Evolutionary conservation across 2,888 invertebrate species (phyloP), one percentile per base, ranked within the genome.

Genomic region (Clivina fossor): DNA sequence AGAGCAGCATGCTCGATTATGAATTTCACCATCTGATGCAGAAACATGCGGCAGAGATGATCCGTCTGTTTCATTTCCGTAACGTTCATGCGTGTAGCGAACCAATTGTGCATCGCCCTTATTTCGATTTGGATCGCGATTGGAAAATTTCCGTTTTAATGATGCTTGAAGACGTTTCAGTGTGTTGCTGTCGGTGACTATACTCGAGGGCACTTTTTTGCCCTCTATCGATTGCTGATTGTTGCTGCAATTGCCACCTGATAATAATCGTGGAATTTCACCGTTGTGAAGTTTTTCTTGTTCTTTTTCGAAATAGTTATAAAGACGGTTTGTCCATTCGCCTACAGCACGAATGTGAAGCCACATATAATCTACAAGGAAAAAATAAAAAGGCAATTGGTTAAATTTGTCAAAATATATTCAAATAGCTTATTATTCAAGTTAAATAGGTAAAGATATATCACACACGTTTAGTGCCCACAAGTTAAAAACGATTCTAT

Each of bases 341-440:
- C 96, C 96, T 2, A 93, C 93, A 0, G 88, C 93, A 60, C 95
- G 83, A 58, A 97, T 89, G 71, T 96, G 96, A 0, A 96, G 78
- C 91, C 93, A 94, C 73, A 96, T 84, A 68, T 90, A 89, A 66
- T 90, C 94, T 90, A 68, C n/a, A n/a, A n/a, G n/a, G n/a, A n/a
- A 7, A 68, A 43, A 40, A 19, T 35, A 44, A n/a, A 46, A 60
- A 54, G 7, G 13, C 24, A 24, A 44, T 32, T 37, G n/a, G 11
- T 22, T 35, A 18, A 9, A n/a, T n/a, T n/a, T n/a, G n/a, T n/a
- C n/a, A n/a, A n/a, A n/a, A n/a, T n/a, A n/a, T n/a, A n/a, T n/a
- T n/a, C n/a, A n/a, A n/a, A n/a, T n/a, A n/a, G n/a, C n/a, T n/a
- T n/a, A n/a, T n/a, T n/a, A n/a, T n/a, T n/a, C n/a, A n/a, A n/a